A percentile compares a stretch with the other conserved stretches of the same genome.
Evolutionary conservation across 2,113 vertebrate genomes (phyloP).

Genomic region (Dicentrarchus labrax): DNA sequence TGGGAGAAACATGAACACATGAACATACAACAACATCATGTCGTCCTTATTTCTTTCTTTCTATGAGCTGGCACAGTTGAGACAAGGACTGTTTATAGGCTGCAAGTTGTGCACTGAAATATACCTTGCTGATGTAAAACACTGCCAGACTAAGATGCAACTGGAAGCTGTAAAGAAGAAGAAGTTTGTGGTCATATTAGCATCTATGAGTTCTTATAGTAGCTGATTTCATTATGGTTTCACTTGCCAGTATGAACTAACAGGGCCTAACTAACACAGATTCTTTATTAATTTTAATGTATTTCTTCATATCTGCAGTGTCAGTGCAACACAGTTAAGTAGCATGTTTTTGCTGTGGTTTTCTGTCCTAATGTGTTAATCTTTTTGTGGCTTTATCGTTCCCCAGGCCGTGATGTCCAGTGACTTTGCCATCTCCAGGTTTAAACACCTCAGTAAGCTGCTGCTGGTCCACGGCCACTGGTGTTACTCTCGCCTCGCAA

Average conservation of each 20-base stretch:
- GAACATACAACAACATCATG: no score
- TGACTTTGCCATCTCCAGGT: slow-evolving; percentile 94
- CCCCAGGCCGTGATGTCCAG: slow-evolving; percentile 97
- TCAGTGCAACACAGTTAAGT: no score
- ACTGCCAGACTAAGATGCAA: not conserved
- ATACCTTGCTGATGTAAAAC: not conserved
- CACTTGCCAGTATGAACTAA: not conserved
- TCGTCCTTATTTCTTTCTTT: no score
- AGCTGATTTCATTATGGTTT: not conserved
- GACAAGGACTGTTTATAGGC: not conserved
- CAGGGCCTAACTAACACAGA: no score
- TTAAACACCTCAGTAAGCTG: slow-evolving; percentile 93
- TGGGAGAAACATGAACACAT: no score
- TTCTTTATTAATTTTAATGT: no score
- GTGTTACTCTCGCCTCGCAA: slow-evolving; percentile 92
- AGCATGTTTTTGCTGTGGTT: no score
- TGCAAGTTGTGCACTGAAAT: not conserved
- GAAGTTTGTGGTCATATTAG: not conserved
- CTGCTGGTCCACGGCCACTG: slow-evolving; percentile 95
- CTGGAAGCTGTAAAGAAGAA: not conserved
- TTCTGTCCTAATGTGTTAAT: not conserved
- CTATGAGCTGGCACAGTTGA: not conserved
- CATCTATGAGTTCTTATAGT: not conserved
- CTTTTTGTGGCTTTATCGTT: slow-evolving; percentile 35
- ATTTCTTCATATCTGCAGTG: no score